Percentiles rank a stretch among this genome's conserved stretches.
Evolutionary conservation across 2,888 invertebrate genomes (phyloP).

Genomic region (Dynastes hyllus): DNA sequence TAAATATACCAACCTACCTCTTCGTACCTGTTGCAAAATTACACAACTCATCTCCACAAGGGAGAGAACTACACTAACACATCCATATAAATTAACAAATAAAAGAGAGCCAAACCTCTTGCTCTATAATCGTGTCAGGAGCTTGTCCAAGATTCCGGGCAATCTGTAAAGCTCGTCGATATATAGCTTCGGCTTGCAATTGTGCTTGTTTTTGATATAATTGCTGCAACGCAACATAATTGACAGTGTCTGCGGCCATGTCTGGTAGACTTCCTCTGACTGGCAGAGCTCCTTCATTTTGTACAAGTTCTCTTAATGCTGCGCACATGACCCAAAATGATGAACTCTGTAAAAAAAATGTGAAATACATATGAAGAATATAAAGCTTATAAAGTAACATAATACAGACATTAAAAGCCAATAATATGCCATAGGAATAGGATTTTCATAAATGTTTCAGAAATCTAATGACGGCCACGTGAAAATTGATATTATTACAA

Average conservation of each 20-base stretch:
- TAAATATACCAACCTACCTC: too few species aligned
- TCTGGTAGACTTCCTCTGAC: conserved; percentile 93
- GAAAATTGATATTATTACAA: too few species aligned
- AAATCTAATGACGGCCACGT: too few species aligned
- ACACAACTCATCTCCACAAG: too few species aligned
- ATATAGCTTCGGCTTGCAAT: conserved; percentile 86
- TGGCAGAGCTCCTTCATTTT: conserved; percentile 89
- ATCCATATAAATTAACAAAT: too few species aligned
- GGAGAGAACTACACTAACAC: too few species aligned
- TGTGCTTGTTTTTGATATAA: conserved; percentile 89
- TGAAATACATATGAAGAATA: too few species aligned
- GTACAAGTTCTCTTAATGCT: conserved; percentile 89
- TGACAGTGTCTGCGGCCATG: conserved; percentile 96
- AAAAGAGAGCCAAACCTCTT: conserved; percentile 71
- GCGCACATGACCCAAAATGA: conserved; percentile 95
- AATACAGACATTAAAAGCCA: too few species aligned
- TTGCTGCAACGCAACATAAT: conserved; percentile 92
- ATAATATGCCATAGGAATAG: too few species aligned
- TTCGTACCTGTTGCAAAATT: too few species aligned
- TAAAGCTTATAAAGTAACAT: too few species aligned
- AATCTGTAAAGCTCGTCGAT: conserved; percentile 86
- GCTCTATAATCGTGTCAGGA: conserved; percentile 82
- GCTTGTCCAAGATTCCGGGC: conserved; percentile 86
- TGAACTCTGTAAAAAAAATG: conserved; percentile 74
- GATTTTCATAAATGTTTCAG: too few species aligned